Conservation (phyloP, 2,888 invertebrate species). For the Ctena decussata region DNA sequence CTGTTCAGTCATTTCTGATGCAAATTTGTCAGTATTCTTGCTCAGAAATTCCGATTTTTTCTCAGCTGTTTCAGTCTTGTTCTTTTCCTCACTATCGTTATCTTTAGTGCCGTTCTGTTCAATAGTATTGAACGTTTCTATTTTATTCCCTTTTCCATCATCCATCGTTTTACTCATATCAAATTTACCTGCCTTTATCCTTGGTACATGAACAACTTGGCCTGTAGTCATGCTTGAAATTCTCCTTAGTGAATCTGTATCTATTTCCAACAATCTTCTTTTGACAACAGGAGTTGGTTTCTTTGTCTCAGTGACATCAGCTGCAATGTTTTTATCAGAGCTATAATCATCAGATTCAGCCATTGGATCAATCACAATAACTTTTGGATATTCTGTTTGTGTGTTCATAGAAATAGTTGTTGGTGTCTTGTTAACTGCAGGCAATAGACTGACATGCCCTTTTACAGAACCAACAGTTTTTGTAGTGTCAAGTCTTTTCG, state of each 20-base stretch:
- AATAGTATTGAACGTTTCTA: no score
- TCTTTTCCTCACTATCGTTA: no score
- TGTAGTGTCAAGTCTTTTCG: background rate
- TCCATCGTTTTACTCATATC: background rate
- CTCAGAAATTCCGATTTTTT: no score
- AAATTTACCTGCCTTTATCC: background rate
- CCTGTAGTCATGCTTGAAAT: background rate
- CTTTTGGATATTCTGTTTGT: background rate
- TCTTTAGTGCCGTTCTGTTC: no score
- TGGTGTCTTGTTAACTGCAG: background rate
- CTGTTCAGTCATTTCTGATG: no score
- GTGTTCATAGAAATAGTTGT: background rate
- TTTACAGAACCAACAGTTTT: background rate
- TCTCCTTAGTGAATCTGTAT: background rate
- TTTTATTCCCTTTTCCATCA: background rate
- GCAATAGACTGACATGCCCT: background rate
- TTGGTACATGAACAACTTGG: background rate
- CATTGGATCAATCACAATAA: background rate
- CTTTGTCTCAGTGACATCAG: background rate
- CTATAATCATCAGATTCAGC: background rate
- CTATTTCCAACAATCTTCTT: background rate
- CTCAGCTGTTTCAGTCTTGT: no score
- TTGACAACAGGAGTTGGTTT: background rate
- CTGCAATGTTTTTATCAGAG: background rate
- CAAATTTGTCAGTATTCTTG: no score